Base-by-base conservation (phyloP, 37 sponge, comb jelly and placozoan species). In the Haliclona indistincta region DNA sequence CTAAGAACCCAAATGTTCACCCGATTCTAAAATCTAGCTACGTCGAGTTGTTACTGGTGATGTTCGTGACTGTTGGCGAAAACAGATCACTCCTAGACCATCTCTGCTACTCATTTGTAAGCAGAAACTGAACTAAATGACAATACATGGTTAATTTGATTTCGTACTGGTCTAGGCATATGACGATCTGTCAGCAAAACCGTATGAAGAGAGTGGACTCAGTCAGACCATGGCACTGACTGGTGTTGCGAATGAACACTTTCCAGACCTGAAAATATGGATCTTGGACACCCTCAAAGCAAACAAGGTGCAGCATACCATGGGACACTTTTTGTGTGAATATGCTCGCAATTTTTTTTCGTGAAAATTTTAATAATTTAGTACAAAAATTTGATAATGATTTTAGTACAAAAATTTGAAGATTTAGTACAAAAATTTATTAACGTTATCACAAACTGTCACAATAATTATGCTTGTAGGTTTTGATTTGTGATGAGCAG, bases 11-110 rank as follows among this genome's bases (percentile, higher is more conserved):
- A 54, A 52, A 44, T 0, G 63, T 84, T 33, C 78, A 77, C 38
- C 71, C 76, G 17, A 7, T 54, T 11, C 51, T 84, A 22, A 42
- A 78, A 54, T 38, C 72, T 35, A 77, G 78, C 39, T 84, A 84
- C 56, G 76, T 77, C 45, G 72, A 77, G 15, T 67, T 84, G n/a
- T 61, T 84, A 19, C 23, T 37, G 3, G 86, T 85, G 30, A 38
- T 88, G 74, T 88, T 70, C 58, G 79, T 88, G 47, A 83, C 82
- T 64, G 83, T 88, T 47, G 89, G 79, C 32, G 63, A 77, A 23
- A 88, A 88, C 68, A 64, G 79, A 4, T 54, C 89, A 42, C 33
- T 82, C 19, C 73, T 88, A 49, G 89, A 88, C 22, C 71, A 70
- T 29, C 83, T 88, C 34, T 64, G 83, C 26, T 37, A 67, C 58